Evolutionary conservation across 2,888 invertebrate genomes (phyloP).

Genomic region (Azorinus chamasolen): DNA sequence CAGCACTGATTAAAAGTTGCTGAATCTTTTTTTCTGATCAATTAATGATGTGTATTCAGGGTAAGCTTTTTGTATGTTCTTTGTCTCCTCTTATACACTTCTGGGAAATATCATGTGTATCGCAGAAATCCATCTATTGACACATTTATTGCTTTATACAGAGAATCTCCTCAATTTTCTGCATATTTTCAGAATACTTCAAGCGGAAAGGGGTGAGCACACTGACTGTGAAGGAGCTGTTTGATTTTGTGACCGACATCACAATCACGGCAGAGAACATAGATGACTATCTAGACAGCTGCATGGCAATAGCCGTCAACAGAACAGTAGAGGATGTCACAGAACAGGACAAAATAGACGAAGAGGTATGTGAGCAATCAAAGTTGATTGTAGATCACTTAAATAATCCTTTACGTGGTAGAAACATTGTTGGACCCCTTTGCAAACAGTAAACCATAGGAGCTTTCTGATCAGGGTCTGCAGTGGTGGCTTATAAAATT

Average conservation of each 20-base stretch:
- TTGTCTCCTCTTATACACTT: neutral
- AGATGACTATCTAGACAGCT: conserved; percentile 87
- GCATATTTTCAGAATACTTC: conserved; percentile 91
- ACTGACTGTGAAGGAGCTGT: conserved; percentile 95
- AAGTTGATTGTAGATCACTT: neutral
- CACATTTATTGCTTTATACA: conserved; percentile 1
- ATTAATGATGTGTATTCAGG: too few relatives aligned
- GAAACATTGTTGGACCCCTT: neutral
- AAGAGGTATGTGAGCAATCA: conserved; percentile 88
- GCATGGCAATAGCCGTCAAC: conserved; percentile 79
- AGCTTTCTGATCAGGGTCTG: too few relatives aligned
- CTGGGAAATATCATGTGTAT: neutral
- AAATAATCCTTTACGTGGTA: neutral
- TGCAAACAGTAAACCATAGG: too few relatives aligned
- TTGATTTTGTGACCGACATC: conserved; percentile 98
- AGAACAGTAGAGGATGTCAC: conserved; percentile 89
- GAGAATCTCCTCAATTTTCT: neutral
- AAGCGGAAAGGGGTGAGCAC: conserved; percentile 94
- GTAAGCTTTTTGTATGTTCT: too few relatives aligned
- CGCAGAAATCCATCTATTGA: too few relatives aligned
- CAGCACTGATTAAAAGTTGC: too few relatives aligned
- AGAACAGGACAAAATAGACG: conserved; percentile 92
- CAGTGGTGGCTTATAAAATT: too few relatives aligned
- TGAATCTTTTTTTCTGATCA: too few relatives aligned
- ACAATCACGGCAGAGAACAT: conserved; percentile 93